Base-by-base conservation (phyloP, 2,113 vertebrate species). In the Corvus moneduloides region DNA sequence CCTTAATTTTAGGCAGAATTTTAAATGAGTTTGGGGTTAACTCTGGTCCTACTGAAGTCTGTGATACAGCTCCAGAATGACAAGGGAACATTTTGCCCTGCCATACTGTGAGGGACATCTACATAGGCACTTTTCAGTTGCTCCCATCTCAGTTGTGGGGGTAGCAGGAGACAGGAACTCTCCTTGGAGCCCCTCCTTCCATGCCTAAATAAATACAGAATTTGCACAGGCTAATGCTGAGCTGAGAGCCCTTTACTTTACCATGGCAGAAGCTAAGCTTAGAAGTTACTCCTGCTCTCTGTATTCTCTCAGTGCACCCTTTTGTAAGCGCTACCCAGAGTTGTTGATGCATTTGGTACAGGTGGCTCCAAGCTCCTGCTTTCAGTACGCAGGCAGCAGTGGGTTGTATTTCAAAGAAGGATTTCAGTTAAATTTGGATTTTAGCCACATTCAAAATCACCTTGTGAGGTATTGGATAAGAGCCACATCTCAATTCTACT, bases 381-480 rank as follows among this genome's bases (percentile, higher is more conserved):
- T 69, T 49, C 74, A 35, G 62, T 44, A 54, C 67, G 79, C 52
- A 64, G 74, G 52, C 48, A 67, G 43, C 66, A 74, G 27, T 32
- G 27, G 32, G 37, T 62, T 76, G 28, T 79, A 62, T 92, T 91
- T 90, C 87, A 76, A 1, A 85, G 44, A 27, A 10, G 13, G 11
- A 61, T 73, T 94, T 91, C 51, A 41, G 51, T 49, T 12, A 44
- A 66, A 5, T 73, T 76, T 82, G 49, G n/a, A 39, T 0, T 79
- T 90, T 66, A 87, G n/a, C 19, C 48, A 67, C 41, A 4, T 83
- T 93, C 71, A 69, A 0, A 77, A 88, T 94, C 87, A 73, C 79
- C 84, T 87, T 93, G 84, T 89, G 58, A 91, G 61, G 77, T 83
- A 61, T 66, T 85, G 74, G 46, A 46, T 89, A 76, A 89, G 84